Evolutionary conservation across 2,113 vertebrate species (phyloP), one percentile per base, ranked within the genome.

Genomic region (Pungitius pungitius): DNA sequence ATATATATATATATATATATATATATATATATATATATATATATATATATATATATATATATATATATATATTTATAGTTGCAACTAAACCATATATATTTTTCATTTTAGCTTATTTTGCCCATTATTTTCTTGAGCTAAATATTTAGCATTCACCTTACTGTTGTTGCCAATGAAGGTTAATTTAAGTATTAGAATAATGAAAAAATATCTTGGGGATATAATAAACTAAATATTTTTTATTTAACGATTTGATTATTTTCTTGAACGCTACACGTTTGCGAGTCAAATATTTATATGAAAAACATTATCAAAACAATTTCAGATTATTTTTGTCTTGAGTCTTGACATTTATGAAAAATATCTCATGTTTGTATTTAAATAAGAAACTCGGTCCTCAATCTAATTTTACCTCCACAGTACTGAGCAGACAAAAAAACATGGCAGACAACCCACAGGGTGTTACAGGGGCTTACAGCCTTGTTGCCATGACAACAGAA

Each of bases 401-500:
- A 35, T 82, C 79, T 85, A 86, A 89, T 88, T 88, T 73, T 85
- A 60, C 77, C 68, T 73, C 65, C 81, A 55, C 76, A 40, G 77
- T 74, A 49, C 54, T 58, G 77, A 90, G 69, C 80, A 84, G 83
- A 89, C 85, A 85, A 88, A 88, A 87, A 90, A 89, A 89, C 88
- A 85, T 88, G 79, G 85, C 79, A 82, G 94, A 94, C 94, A 94
- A 95, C 94, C 45, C 92, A 92, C 89, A 93, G 91, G 94, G 94
- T 93, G 93, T 79, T 84, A 59, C 60, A 91, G 67, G 43, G 85
- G 86, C 87, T 91, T 83, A 85, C 82, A 92, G 90, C 92, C 94
- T 88, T 94, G 98, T 99, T 97, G 94, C 96, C 93, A 96, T 97
- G 96, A 95, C 95, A 97, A 98, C 96, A 94, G 94, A 93, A 92